phyloP scores from a whole-genome alignment of 1,140 invertebrate species.

The Chironomus striatipennis region DNA sequence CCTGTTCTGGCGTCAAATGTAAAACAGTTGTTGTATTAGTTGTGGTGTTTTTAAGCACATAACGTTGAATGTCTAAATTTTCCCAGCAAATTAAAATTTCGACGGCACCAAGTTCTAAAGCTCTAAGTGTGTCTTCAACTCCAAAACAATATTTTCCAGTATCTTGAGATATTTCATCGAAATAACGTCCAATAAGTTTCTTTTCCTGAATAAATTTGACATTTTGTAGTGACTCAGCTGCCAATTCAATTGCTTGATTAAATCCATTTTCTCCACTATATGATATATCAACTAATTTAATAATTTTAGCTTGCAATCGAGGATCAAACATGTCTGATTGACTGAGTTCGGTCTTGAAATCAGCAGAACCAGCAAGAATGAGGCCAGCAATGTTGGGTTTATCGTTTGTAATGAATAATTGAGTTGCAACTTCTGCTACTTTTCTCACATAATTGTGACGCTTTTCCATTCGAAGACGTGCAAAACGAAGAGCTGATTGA shows the following conservation, averaged over 20 bases:
- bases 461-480: constrained; percentile 79
- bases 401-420: constrained; percentile 75
- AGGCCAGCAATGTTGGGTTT: constrained; percentile 75
- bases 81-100: constrained; percentile 87
- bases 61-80: constrained; percentile 75
- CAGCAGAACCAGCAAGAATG: constrained; percentile 76
- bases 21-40: constrained; percentile 67
- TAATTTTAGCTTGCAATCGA: constrained; percentile 73
- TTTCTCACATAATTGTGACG: constrained; percentile 83
- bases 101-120: constrained; percentile 75
- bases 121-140: constrained; percentile 74
- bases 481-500: constrained; percentile 76
- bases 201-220: constrained; percentile 90
- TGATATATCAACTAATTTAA: constrained; percentile 81
- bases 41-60: constrained; percentile 66
- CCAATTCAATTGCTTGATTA: constrained; percentile 80
- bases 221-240: constrained; percentile 76
- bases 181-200: constrained; percentile 78
- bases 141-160: constrained; percentile 85
- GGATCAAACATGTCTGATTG: constrained; percentile 89
- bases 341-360: constrained; percentile 82
- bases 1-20: constrained; percentile 69
- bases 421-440: constrained; percentile 77
- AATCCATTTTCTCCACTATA: constrained; percentile 87
- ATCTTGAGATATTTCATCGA: constrained; percentile 80